Evolutionary conservation across 2,888 invertebrate genomes (phyloP).

Genomic region (Eupeodes luniger): DNA sequence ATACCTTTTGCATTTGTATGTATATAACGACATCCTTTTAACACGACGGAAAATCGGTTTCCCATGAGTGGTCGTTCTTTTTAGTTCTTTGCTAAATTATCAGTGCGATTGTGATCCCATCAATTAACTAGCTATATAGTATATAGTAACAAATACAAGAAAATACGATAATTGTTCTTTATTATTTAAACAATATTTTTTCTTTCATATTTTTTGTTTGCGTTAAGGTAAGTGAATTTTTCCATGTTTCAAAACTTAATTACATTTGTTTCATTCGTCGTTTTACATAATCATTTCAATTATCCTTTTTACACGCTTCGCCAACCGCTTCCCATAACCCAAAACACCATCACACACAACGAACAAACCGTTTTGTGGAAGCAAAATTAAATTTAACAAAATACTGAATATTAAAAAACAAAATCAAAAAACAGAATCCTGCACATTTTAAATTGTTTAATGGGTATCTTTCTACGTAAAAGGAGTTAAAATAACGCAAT

Average conservation of each 20-base stretch:
- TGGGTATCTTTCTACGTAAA: not conserved
- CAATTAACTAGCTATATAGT: not conserved
- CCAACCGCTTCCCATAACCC: not conserved
- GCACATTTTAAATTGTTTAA: conserved; percentile 37
- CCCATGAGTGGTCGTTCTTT: too few relatives aligned
- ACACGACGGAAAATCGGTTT: too few relatives aligned
- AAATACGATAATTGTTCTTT: not conserved
- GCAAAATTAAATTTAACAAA: not conserved
- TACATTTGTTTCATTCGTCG: not conserved
- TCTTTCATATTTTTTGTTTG: not conserved
- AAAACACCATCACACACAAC: not conserved
- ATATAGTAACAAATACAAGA: not conserved
- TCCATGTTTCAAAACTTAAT: conserved; percentile 32
- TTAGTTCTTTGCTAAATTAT: not conserved
- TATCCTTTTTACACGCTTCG: not conserved
- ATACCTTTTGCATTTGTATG: too few relatives aligned
- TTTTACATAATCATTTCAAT: conserved; percentile 25
- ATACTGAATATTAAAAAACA: not conserved
- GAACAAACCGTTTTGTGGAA: not conserved
- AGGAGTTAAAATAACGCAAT: conserved; percentile 22
- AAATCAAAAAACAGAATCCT: not conserved
- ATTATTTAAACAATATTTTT: not conserved
- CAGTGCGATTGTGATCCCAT: not conserved
- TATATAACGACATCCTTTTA: too few relatives aligned
- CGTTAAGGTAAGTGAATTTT: conserved; percentile 13